These are phyloP conservation scores for Stictonetta naevosa DNA, from an alignment of 2,113 vertebrate species.

Conservation along the genomic window DNA sequence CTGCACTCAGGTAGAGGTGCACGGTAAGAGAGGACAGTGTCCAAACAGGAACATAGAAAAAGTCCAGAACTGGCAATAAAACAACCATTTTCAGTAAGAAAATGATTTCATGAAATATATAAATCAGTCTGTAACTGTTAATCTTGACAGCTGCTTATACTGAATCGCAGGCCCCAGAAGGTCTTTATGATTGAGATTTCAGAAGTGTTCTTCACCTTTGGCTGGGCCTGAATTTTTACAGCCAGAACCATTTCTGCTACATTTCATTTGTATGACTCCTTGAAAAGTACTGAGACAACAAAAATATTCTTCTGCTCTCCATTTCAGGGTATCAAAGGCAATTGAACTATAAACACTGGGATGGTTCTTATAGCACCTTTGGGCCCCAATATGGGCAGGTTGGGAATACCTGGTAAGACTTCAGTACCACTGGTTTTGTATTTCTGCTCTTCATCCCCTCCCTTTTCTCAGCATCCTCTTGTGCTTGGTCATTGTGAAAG, in stretches of 20 bases:
- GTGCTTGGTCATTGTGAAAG: background rate
- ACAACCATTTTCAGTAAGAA: background rate
- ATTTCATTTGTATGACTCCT: background rate
- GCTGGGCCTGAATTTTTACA: background rate
- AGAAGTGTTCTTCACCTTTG: background rate
- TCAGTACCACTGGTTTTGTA: background rate
- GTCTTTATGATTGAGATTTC: background rate
- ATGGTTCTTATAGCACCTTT: constrained; percentile 91
- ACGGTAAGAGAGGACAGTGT: background rate
- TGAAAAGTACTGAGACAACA: background rate
- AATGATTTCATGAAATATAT: background rate
- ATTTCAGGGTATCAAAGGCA: constrained; percentile 89
- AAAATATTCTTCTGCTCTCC: background rate
- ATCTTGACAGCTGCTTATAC: background rate
- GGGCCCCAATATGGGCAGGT: constrained; percentile 47
- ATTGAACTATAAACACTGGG: constrained; percentile 83
- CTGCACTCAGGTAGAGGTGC: background rate
- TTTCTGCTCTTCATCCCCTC: background rate
- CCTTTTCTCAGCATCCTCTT: background rate
- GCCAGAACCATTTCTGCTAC: background rate
- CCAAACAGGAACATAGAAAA: background rate
- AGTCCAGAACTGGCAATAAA: background rate
- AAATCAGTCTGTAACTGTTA: background rate
- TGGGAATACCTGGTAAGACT: constrained; percentile 88
- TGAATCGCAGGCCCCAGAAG: accelerated